Conservation (phyloP, 2,113 vertebrate genomes). For the Asarcornis scutulata region DNA sequence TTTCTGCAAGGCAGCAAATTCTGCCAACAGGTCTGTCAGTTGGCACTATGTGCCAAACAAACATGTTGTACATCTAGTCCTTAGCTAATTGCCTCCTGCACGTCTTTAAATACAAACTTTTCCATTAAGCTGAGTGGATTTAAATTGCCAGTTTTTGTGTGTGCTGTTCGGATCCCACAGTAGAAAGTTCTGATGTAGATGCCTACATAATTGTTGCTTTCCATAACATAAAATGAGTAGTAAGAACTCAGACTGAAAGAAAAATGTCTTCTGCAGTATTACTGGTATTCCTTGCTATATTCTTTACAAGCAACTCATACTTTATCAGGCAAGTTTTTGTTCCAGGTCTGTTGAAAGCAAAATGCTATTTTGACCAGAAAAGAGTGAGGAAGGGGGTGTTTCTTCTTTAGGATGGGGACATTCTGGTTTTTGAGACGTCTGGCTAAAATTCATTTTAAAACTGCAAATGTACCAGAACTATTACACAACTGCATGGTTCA, state of each 20-base stretch:
- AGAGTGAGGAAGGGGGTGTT: background rate
- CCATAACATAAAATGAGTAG: background rate
- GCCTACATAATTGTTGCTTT: background rate
- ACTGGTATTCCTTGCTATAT: constrained; percentile 8
- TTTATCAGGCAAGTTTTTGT: background rate
- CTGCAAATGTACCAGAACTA: background rate
- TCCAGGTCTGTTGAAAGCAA: background rate
- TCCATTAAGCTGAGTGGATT: background rate
- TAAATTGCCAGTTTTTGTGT: background rate
- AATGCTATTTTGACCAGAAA: background rate
- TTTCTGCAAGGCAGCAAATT: background rate
- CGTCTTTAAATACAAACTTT: background rate
- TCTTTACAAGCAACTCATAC: background rate
- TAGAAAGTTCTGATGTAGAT: background rate
- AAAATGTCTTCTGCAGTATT: background rate
- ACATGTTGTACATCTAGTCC: background rate
- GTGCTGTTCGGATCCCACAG: background rate
- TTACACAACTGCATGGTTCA: background rate
- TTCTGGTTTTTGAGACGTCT: background rate
- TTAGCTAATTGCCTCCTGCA: background rate
- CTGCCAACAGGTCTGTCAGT: background rate
- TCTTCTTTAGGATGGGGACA: background rate
- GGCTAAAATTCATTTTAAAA: background rate
- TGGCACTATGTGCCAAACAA: background rate
- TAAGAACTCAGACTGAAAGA: background rate